These are phyloP conservation scores for Metopolophium dirhodum DNA, from an alignment of 1,140 invertebrate species.

Conservation along the genomic window DNA sequence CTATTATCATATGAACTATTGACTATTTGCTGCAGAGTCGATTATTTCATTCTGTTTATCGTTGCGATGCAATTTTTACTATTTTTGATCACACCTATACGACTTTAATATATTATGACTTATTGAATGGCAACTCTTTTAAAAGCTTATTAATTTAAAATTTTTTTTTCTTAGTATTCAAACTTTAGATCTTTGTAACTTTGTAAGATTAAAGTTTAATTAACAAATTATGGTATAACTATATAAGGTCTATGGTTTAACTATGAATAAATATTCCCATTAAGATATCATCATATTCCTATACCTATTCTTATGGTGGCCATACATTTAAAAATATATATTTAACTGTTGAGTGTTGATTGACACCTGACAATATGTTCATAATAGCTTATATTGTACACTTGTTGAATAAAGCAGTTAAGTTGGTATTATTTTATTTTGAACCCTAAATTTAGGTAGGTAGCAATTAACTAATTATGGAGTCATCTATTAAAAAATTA, in stretches of 20 bases:
- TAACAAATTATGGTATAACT: not conserved
- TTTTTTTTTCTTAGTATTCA: not conserved
- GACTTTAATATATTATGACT: not conserved
- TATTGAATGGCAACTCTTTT: not conserved
- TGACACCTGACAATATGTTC: not conserved
- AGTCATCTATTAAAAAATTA: no score
- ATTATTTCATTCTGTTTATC: not conserved
- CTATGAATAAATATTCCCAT: not conserved
- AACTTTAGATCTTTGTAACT: not conserved
- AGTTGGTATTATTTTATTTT: not conserved
- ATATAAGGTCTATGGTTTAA: no score
- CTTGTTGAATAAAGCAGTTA: no score
- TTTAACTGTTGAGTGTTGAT: not conserved
- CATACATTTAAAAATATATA: not conserved
- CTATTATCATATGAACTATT: not conserved
- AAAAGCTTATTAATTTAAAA: not conserved
- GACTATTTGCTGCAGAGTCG: not conserved
- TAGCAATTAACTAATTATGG: no score
- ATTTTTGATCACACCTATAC: not conserved
- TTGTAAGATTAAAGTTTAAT: not conserved
- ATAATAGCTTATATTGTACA: no score
- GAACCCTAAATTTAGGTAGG: no score
- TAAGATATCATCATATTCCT: not conserved
- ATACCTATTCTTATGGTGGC: not conserved
- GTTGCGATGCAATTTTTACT: not conserved